Conservation (phyloP, 1,140 invertebrate species). For the Drosophila lini region DNA sequence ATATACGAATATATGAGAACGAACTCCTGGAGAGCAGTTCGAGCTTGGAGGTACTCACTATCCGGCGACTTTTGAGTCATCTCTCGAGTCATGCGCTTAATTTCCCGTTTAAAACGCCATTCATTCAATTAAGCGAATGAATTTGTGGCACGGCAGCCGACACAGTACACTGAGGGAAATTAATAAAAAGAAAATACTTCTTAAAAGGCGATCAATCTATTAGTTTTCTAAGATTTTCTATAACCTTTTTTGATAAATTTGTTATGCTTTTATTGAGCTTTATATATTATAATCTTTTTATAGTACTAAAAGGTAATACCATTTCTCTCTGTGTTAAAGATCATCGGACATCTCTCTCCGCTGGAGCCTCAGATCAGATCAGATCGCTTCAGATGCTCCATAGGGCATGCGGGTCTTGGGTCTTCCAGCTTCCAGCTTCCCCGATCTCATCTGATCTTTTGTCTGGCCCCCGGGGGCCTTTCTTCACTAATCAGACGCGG, state of each 20-base stretch:
- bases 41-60: slow-evolving; percentile 17
- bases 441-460: slow-evolving; percentile 39
- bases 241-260: not conserved
- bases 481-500: slow-evolving; percentile 82
- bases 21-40: slow-evolving; percentile 39
- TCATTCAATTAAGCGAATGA: slow-evolving; percentile 84
- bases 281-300: not conserved
- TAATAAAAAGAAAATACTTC: no score
- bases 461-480: slow-evolving; percentile 44
- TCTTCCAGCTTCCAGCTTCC: slow-evolving; percentile 21
- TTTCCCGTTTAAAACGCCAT: slow-evolving; percentile 82
- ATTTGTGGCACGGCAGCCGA: slow-evolving; percentile 72
- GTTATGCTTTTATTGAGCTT: rapidly evolving
- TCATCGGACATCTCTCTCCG: slow-evolving; percentile 6
- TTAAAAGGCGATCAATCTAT: no score
- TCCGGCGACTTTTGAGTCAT: slow-evolving; percentile 33
- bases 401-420: slow-evolving; percentile 39
- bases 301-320: not conserved
- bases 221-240: no score
- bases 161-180: slow-evolving; percentile 8
- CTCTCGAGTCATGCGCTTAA: slow-evolving; percentile 72
- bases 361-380: slow-evolving; percentile 16
- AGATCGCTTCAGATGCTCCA: slow-evolving; percentile 14
- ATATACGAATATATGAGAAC: not conserved
- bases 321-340: not conserved